A percentile compares a stretch with the other conserved stretches of the same genome.
phyloP scores from a whole-genome alignment of 2,113 vertebrate species.

The Bothrops jararaca region DNA sequence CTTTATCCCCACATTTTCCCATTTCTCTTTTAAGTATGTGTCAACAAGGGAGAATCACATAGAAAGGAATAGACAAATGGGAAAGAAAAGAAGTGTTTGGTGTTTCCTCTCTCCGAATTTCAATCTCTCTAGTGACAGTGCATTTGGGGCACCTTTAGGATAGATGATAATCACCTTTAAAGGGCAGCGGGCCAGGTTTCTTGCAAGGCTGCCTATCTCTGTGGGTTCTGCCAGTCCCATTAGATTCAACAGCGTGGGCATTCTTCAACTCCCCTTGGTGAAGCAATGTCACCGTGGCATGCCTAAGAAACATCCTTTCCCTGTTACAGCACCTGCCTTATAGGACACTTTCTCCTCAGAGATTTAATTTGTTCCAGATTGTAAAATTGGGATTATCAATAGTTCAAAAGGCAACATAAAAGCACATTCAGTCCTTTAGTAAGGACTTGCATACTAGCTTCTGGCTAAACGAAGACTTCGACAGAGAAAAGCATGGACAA shows the following conservation, averaged over 20 bases:
- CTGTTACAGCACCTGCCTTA: background rate
- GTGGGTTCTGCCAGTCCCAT: background rate
- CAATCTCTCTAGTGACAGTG: background rate
- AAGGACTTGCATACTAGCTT: background rate
- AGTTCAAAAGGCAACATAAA: background rate
- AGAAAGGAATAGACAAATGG: background rate
- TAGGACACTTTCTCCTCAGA: background rate
- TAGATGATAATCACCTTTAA: background rate
- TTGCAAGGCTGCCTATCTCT: background rate
- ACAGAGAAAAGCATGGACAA: background rate
- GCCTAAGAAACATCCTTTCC: background rate
- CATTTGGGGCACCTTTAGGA: background rate
- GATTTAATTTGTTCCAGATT: background rate
- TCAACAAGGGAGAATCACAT: conserved; percentile 2
- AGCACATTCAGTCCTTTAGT: background rate
- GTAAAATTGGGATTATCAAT: background rate
- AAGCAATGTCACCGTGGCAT: background rate
- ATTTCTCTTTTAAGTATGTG: background rate
- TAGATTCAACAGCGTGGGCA: background rate
- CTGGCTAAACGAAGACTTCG: background rate
- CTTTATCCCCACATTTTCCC: background rate
- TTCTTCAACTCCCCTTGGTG: background rate
- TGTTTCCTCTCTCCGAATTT: background rate
- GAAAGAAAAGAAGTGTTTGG: background rate
- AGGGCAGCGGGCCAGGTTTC: background rate